Conservation (phyloP, 2,113 vertebrate species). For the Dipodomys ordii region DNA sequence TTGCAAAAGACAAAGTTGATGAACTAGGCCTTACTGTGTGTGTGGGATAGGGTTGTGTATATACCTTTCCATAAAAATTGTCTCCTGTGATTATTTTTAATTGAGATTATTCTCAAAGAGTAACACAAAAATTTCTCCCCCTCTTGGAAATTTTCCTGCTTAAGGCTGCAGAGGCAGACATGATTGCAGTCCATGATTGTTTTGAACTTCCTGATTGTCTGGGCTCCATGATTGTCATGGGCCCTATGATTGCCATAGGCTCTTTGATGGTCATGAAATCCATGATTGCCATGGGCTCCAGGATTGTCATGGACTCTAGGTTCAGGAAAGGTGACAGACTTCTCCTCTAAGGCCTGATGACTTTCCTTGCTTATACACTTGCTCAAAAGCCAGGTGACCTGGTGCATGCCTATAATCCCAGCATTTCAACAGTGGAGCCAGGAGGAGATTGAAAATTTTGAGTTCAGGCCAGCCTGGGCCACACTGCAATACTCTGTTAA, state of each 20-base stretch:
- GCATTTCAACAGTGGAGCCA: too few species aligned
- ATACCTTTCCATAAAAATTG: neutral
- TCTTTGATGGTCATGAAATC: too few species aligned
- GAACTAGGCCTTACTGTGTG: neutral
- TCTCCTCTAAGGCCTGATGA: neutral
- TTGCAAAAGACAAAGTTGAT: conserved; percentile 31
- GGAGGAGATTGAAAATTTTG: too few species aligned
- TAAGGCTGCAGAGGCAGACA: too few species aligned
- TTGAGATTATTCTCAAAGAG: conserved; percentile 1
- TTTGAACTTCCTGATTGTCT: too few species aligned
- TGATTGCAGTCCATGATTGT: too few species aligned
- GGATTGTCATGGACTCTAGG: neutral
- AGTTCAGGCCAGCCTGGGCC: neutral
- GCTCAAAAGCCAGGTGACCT: neutral
- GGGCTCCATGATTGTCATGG: too few species aligned
- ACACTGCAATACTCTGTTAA: neutral
- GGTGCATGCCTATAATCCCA: neutral
- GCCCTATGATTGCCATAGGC: too few species aligned
- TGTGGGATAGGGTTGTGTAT: neutral
- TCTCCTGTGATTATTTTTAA: neutral
- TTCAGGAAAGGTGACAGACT: neutral
- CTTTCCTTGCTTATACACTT: neutral
- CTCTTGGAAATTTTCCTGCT: neutral
- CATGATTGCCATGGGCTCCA: too few species aligned
- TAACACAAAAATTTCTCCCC: neutral